Evolutionary conservation across 1,140 invertebrate species (phyloP).

Genomic region (Micrasema longulum): DNA sequence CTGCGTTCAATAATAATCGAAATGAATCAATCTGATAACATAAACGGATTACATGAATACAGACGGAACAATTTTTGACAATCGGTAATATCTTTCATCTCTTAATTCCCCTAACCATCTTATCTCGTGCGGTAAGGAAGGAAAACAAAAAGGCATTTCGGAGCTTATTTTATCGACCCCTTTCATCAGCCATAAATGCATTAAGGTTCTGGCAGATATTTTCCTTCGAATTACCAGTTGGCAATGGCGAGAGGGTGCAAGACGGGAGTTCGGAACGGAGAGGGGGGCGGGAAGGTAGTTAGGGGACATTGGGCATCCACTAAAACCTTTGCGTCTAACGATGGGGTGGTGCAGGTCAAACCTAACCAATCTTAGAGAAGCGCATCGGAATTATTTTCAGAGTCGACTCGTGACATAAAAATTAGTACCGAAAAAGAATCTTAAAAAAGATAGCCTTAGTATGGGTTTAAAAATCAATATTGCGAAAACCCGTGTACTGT

Average conservation of each 20-base stretch:
- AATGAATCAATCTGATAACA: too few relatives aligned
- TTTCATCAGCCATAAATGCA: slow-evolving; percentile 41
- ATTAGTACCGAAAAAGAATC: background rate
- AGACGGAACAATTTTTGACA: too few relatives aligned
- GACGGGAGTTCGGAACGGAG: background rate
- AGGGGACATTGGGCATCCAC: slow-evolving; percentile 20
- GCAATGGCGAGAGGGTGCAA: background rate
- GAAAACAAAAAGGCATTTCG: slow-evolving; percentile 27
- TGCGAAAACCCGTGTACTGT: too few relatives aligned
- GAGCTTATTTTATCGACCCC: slow-evolving; percentile 39
- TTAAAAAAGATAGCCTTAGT: too few relatives aligned
- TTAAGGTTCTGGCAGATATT: slow-evolving; percentile 37
- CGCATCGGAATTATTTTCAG: slow-evolving; percentile 36
- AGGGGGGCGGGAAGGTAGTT: background rate
- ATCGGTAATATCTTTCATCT: background rate
- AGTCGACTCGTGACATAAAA: slow-evolving; percentile 1
- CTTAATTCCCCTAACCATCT: slow-evolving; percentile 15
- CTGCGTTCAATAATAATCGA: too few relatives aligned
- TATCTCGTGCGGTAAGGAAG: slow-evolving; percentile 21
- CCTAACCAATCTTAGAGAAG: slow-evolving; percentile 45
- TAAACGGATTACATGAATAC: too few relatives aligned
- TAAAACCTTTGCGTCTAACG: slow-evolving; percentile 47
- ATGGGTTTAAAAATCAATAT: too few relatives aligned
- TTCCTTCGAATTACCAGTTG: slow-evolving; percentile 22
- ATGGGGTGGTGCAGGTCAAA: slow-evolving; percentile 47